phyloP scores from a whole-genome alignment of 2,888 invertebrate species.

The Cryptocephalus primarius region DNA sequence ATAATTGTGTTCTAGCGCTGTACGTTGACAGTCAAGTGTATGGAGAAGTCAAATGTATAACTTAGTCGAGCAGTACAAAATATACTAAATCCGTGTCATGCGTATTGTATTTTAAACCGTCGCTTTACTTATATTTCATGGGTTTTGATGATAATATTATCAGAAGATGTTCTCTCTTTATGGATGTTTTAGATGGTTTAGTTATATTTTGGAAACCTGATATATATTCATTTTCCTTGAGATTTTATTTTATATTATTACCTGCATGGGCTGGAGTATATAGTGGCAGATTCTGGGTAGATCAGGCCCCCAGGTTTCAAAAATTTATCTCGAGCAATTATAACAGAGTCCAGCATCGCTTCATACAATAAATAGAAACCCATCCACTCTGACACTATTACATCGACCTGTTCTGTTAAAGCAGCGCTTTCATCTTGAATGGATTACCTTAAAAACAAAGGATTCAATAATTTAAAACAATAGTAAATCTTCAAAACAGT shows the following conservation, averaged over 20 bases:
- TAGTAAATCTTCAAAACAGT: too few species aligned
- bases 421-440: conserved; percentile 69
- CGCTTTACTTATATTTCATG: too few species aligned
- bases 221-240: neutral
- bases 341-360: conserved; percentile 87
- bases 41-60: too few species aligned
- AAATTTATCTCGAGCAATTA: conserved; percentile 71
- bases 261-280: conserved; percentile 51
- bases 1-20: too few species aligned
- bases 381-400: conserved; percentile 97
- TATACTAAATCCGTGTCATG: too few species aligned
- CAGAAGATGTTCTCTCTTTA: too few species aligned
- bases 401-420: conserved; percentile 65
- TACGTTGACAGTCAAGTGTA: too few species aligned
- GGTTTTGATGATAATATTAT: too few species aligned
- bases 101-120: too few species aligned
- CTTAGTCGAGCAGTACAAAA: too few species aligned
- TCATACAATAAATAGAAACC: conserved; percentile 92
- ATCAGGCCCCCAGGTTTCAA: conserved; percentile 60
- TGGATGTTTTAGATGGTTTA: too few species aligned
- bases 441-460: conserved; percentile 52
- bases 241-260: conserved; percentile 8
- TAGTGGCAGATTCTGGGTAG: conserved; percentile 64
- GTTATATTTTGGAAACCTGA: neutral
- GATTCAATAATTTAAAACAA: neutral